A percentile compares a stretch with the other conserved stretches of the same genome.
These are phyloP conservation scores for Burhinus bistriatus DNA, from an alignment of 2,113 vertebrate species.

Conservation along the genomic window DNA sequence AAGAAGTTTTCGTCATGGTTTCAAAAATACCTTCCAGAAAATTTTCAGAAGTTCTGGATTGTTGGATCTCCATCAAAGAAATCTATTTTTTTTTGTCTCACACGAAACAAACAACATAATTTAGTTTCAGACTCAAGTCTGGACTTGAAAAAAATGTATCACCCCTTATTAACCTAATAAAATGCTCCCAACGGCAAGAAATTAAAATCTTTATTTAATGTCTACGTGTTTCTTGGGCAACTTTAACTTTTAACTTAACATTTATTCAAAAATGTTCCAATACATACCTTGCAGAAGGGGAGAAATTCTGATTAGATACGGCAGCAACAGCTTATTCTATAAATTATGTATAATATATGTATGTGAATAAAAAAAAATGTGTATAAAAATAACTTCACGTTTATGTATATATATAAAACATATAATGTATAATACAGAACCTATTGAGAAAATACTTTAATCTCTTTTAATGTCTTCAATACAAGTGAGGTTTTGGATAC, in stretches of 20 bases:
- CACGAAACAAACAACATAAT: background rate
- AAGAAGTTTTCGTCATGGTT: background rate
- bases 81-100: background rate
- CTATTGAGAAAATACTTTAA: background rate
- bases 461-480: background rate
- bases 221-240: background rate
- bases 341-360: background rate
- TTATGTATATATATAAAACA: background rate
- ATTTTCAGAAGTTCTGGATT: background rate
- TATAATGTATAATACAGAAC: background rate
- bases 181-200: constrained; percentile 1
- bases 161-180: background rate
- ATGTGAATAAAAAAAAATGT: background rate
- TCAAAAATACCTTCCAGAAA: background rate
- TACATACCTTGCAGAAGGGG: background rate
- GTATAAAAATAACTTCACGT: background rate
- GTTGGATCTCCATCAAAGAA: background rate
- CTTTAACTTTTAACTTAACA: background rate
- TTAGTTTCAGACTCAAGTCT: background rate
- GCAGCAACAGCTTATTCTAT: background rate
- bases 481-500: background rate
- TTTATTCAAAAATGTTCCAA: background rate
- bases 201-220: background rate
- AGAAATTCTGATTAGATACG: background rate
- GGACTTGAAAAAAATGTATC: constrained; percentile 12